phyloP scores from a whole-genome alignment of 2,113 vertebrate species.

The Morone saxatilis region DNA sequence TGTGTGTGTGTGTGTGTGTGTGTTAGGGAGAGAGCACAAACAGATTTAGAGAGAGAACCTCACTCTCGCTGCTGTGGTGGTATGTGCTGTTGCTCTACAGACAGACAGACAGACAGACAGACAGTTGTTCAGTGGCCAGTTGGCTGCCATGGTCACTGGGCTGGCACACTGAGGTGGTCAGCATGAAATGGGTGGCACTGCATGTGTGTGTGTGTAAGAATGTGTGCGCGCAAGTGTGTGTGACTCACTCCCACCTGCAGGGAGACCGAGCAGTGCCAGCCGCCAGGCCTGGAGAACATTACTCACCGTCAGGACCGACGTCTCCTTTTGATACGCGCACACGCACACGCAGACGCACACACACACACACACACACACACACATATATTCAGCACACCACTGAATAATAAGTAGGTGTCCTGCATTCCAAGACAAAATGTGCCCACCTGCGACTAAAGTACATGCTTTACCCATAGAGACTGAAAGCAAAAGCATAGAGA shows the following conservation, averaged over 20 bases:
- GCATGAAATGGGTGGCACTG: slow-evolving; percentile 64
- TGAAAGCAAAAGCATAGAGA: slow-evolving; percentile 15
- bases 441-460: slow-evolving; percentile 58
- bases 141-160: slow-evolving; percentile 68
- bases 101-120: slow-evolving; percentile 51
- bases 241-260: slow-evolving; percentile 84
- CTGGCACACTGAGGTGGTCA: slow-evolving; percentile 73
- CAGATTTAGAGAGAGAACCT: slow-evolving; percentile 31
- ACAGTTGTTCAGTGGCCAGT: slow-evolving; percentile 75
- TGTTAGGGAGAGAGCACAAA: slow-evolving; percentile 27
- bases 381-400: slow-evolving; percentile 49
- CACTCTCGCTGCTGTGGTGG: slow-evolving; percentile 61
- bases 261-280: slow-evolving; percentile 76
- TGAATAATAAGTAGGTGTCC: slow-evolving; percentile 74
- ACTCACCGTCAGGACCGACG: slow-evolving; percentile 78
- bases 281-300: slow-evolving; percentile 81
- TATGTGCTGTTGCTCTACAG: slow-evolving; percentile 60
- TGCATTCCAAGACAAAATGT: slow-evolving; percentile 63
- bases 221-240: slow-evolving; percentile 35
- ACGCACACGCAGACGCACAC: slow-evolving; percentile 36
- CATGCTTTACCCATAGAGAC: slow-evolving; percentile 38
- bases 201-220: slow-evolving; percentile 14
- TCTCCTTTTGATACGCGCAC: slow-evolving; percentile 68
- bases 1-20: slow-evolving; percentile 18
- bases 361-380: slow-evolving; percentile 46